Evolutionary conservation across 2,888 invertebrate genomes (phyloP), one percentile per base, ranked within the genome.

Genomic region (Plagodis pulveraria): DNA sequence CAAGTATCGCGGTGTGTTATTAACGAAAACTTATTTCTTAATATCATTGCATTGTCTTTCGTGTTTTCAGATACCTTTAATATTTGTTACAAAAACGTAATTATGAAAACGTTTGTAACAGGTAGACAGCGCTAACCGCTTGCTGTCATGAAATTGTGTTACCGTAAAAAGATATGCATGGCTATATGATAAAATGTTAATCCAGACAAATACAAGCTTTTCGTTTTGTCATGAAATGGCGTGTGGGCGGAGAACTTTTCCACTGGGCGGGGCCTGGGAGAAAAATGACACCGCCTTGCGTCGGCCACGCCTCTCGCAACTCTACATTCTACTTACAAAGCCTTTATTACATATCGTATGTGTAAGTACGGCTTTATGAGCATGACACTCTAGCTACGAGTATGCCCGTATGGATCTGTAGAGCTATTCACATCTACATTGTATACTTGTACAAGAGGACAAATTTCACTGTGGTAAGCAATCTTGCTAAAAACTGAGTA

Each of bases 231-330:
- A 22, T 22, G 73, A 72, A 86, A 90, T 89, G 88, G 89, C 86
- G 86, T 67, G 69, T 76, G 86, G 89, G 90, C 84, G 89, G 77
- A 73, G 76, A 75, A 78, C n/a, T 81, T 89, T 88, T 88, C 83
- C 67, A 63, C 76, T 87, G 91, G 91, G 91, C 89, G 91, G 91
- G 77, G 90, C 80, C 78, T 71, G 56, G 58, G 77, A 82, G 85
- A 91, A 91, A 91, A 91, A 90, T 87, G 69, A 32, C 68, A 74
- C 82, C 91, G 90, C 91, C 91, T 89, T 85, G 75, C 73, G 53
- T 63, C 46, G 45, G 82, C 87, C 90, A 91, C 91, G 91, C 91
- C 91, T 80, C 83, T 67, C 65, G 56, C 66, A 68, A 72, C 71
- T 83, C 77, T 73, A 70, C 75, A 75, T 73, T 82, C 71, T 77